phyloP scores from a whole-genome alignment of 1,140 invertebrate species.

The Aphis gossypii region DNA sequence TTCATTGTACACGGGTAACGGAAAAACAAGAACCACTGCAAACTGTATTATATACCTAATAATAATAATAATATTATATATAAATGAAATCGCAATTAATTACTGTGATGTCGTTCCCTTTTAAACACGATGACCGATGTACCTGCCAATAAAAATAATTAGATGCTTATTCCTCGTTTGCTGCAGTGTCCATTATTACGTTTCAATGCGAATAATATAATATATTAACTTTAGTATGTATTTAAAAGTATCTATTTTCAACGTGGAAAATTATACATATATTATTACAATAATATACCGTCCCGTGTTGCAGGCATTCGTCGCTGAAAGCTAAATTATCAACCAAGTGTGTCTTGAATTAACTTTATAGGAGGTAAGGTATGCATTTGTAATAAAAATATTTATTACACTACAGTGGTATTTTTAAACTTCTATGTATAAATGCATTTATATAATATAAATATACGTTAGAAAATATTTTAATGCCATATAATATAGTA shows the following conservation, averaged over 20 bases:
- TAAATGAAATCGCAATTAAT: neutral
- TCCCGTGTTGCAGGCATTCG: neutral
- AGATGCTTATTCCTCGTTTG: neutral
- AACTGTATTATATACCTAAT: neutral
- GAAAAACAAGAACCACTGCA: neutral
- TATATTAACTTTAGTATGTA: neutral
- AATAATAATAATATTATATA: neutral
- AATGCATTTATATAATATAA: neutral
- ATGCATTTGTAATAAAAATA: slow-evolving; percentile 29
- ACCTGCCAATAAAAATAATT: neutral
- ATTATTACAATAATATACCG: neutral
- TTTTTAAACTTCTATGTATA: neutral
- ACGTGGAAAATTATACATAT: neutral
- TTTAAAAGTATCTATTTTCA: neutral
- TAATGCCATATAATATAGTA: slow-evolving; percentile 18
- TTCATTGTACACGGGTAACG: neutral
- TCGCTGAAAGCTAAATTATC: neutral
- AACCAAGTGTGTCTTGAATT: neutral
- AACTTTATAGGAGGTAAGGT: slow-evolving; percentile 28
- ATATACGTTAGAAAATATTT: neutral
- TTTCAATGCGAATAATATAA: neutral
- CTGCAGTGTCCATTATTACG: no score
- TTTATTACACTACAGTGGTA: neutral
- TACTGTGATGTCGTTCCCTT: neutral
- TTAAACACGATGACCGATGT: neutral